Evolutionary conservation across 2,113 vertebrate genomes (phyloP).

Genomic region (Oncorhynchus kisutch): DNA sequence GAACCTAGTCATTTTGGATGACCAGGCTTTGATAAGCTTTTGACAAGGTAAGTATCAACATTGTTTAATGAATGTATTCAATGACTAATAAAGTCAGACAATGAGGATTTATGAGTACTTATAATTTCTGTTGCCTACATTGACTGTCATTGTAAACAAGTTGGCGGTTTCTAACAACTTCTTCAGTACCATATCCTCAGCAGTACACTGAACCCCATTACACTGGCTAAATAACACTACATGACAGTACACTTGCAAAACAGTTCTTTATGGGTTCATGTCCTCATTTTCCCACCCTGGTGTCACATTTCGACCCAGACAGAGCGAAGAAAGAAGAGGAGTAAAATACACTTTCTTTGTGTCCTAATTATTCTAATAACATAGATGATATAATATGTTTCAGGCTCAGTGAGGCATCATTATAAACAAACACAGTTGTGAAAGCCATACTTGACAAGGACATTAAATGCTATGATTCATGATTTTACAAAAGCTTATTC

Average conservation of each 20-base stretch:
- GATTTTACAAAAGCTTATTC: not conserved
- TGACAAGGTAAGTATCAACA: too few species aligned
- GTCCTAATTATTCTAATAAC: constrained; percentile 8
- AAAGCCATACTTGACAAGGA: not conserved
- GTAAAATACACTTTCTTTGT: not conserved
- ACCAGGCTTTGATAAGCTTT: not conserved
- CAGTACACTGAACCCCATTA: not conserved
- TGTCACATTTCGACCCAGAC: not conserved
- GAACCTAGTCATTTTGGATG: not conserved
- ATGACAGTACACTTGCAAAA: not conserved
- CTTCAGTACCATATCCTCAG: not conserved
- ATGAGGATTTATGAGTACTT: too few species aligned
- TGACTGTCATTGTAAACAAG: too few species aligned
- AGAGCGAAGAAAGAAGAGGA: constrained; percentile 18
- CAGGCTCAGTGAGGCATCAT: constrained; percentile 32
- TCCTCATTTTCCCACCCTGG: not conserved
- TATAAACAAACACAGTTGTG: constrained; percentile 32
- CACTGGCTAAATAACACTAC: constrained; percentile 2
- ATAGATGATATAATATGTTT: constrained; percentile 10
- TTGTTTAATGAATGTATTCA: too few species aligned
- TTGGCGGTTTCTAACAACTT: not conserved
- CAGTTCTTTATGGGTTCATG: not conserved
- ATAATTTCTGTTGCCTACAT: not conserved
- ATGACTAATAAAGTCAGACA: too few species aligned
- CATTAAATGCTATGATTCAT: not conserved